Evolutionary conservation across 2,797 vertebrate genomes (phyloP).

Genomic region (Chiloscyllium punctatum): DNA sequence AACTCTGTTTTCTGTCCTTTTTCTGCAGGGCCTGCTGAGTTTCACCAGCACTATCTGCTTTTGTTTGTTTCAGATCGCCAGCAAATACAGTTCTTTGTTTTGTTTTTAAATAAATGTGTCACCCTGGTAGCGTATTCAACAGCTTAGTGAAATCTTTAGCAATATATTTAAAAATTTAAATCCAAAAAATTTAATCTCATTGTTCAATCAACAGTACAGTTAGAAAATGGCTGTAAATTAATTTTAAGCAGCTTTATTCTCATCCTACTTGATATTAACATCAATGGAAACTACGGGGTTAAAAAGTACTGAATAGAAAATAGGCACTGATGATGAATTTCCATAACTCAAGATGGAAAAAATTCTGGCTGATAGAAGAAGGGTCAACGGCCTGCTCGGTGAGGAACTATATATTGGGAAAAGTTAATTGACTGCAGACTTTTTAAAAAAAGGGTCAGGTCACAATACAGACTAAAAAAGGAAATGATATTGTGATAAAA

Average conservation of each 20-base stretch:
- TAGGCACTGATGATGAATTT: constrained; percentile 26
- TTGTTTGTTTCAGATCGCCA: too few relatives aligned
- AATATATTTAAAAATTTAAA: too few relatives aligned
- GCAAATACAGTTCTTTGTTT: too few relatives aligned
- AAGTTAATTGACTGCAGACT: constrained; percentile 33
- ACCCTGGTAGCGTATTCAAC: neutral
- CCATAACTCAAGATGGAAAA: constrained; percentile 22
- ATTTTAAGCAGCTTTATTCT: neutral
- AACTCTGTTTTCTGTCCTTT: too few relatives aligned
- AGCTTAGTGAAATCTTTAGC: neutral
- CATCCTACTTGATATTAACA: neutral
- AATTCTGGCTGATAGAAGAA: neutral
- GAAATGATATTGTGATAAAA: constrained; percentile 27
- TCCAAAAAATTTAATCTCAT: neutral
- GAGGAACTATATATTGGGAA: constrained; percentile 15
- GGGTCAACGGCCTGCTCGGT: neutral
- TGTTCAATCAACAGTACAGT: neutral
- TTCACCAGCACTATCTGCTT: too few relatives aligned
- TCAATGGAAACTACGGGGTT: neutral
- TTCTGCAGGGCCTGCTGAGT: too few relatives aligned
- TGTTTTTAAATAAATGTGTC: neutral
- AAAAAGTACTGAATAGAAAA: constrained; percentile 14
- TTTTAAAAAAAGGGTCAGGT: constrained; percentile 29
- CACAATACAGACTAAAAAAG: constrained; percentile 27
- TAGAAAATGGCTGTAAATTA: neutral